Evolutionary conservation across 2,797 vertebrate species (phyloP), one percentile per base, ranked within the genome.

Genomic region (Gephyroberyx darwinii): DNA sequence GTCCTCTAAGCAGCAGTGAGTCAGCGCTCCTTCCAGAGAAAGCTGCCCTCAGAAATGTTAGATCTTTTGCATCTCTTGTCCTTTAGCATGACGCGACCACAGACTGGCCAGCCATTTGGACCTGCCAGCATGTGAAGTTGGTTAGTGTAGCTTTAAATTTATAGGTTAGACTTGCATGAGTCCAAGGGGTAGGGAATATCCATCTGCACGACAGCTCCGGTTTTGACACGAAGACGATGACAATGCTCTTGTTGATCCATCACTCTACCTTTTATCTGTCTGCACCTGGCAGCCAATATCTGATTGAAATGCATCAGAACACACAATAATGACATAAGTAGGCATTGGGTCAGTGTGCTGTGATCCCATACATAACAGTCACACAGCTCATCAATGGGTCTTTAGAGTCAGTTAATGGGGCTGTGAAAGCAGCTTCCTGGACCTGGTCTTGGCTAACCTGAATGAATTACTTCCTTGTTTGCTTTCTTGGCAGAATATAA

Each of bases 401-500:
- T 71, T 83, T 78, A 85, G 80, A 84, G 54, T 45, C 10, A 19
- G 48, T 67, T 71, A 59, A 64, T 72, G 77, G 45, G 60, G 41
- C 53, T 65, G 70, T 73, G 48, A 76, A 54, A 74, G 74, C 37
- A 58, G 67, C 73, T 59, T 84, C 70, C 67, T 71, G 65, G 20
- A n/a, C 20, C 57, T 60, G 20, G 30, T 74, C 45, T 43, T 33
- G 16, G 13, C 43, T 45, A 0, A 33, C 62, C 19, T 63, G 35
- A 43, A 69, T 80, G 43, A 81, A 55, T 77, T 0, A 30, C 30
- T 17, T 54, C 16, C 57, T 77, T 74, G 61, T 81, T 0, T 77
- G 7, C 41, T 78, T 51, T 87, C 33, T 66, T 26, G 2, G 10
- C 90, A 99, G 98, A 99, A 98, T 80, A 91, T 93, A 90, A 98